A percentile compares a stretch with the other conserved stretches of the same genome.
These are phyloP conservation scores for Papilio protenor DNA, from an alignment of 2,888 invertebrate genomes.

Conservation along the genomic window DNA sequence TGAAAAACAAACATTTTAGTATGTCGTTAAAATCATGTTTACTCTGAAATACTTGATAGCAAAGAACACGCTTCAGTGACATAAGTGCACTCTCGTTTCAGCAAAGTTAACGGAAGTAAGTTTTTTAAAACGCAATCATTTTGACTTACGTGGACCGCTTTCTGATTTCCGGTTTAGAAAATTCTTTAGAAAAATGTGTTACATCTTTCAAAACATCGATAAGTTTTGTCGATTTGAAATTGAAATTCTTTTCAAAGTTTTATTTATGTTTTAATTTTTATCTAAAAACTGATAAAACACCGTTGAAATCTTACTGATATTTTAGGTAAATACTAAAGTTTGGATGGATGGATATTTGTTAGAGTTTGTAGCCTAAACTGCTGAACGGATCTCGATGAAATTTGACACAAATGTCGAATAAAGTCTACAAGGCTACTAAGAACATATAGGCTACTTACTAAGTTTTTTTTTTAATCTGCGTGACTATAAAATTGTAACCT, in stretches of 20 bases:
- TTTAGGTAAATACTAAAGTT: no score
- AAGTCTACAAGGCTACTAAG: no score
- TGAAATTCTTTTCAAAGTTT: background rate
- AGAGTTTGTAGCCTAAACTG: no score
- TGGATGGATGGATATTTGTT: no score
- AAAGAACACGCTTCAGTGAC: constrained; percentile 17
- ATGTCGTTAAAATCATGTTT: no score
- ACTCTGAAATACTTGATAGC: background rate
- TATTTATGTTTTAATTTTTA: background rate
- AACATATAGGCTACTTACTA: no score
- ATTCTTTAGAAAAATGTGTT: background rate
- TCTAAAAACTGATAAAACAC: background rate
- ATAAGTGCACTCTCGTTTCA: constrained; percentile 24
- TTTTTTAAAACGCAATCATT: constrained; percentile 17
- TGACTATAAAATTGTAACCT: no score
- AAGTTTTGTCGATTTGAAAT: background rate
- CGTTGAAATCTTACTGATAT: no score
- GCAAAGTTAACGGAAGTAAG: constrained; percentile 18
- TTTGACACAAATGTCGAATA: no score
- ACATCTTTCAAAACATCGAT: background rate
- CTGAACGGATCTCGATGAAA: no score
- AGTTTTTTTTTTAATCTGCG: no score
- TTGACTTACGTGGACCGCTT: constrained; percentile 23
- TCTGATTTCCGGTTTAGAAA: constrained; percentile 8
- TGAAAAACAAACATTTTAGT: no score